Conservation (phyloP, 1,140 invertebrate genomes). For the Maniola jurtina region DNA sequence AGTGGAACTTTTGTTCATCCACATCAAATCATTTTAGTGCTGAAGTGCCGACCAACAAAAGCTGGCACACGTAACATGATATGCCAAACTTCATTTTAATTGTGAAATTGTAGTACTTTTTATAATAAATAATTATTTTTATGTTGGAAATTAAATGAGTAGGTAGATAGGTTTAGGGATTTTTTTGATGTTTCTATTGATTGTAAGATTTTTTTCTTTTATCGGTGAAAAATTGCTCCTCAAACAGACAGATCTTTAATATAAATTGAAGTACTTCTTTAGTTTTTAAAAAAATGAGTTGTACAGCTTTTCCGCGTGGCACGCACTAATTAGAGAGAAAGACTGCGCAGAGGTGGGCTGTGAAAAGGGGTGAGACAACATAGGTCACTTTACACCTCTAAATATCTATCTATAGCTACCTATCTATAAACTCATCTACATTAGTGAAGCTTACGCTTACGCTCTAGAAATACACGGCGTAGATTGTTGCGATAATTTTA, state of each 20-base stretch:
- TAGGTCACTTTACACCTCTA: conserved; percentile 39
- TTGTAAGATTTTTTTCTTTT: no score
- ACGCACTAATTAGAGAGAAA: conserved; percentile 64
- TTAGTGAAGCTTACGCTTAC: neutral
- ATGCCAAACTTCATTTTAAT: no score
- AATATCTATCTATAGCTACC: conserved; percentile 3
- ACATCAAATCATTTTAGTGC: no score
- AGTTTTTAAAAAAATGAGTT: conserved; percentile 29
- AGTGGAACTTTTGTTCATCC: no score
- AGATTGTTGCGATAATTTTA: neutral
- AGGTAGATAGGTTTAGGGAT: no score
- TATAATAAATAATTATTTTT: no score
- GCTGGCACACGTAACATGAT: no score
- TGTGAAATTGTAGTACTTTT: no score
- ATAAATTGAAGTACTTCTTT: neutral
- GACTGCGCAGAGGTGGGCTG: conserved; percentile 55
- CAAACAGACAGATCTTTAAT: neutral
- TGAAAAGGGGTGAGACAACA: conserved; percentile 73
- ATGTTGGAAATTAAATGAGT: no score
- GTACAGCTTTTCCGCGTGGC: conserved; percentile 27
- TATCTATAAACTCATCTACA: conserved; percentile 11
- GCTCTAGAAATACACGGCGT: neutral
- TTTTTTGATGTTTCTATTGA: no score
- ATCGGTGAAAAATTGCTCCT: no score
- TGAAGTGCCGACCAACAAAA: no score